phyloP scores from a whole-genome alignment of 2,113 vertebrate genomes.

The Amazona vittata region DNA sequence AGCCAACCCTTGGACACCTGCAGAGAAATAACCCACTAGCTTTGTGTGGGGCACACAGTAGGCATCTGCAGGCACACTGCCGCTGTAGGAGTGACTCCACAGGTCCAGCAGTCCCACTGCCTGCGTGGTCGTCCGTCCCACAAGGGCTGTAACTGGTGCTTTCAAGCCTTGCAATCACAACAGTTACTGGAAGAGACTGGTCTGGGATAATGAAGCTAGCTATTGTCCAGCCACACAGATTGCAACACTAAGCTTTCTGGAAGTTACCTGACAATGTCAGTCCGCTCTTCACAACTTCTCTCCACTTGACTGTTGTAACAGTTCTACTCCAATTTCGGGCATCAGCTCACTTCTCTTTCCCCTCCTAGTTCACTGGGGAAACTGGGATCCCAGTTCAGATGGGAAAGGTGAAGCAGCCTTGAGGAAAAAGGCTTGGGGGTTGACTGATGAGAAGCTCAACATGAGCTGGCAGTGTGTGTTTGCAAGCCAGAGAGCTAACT shows the following conservation, averaged over 20 bases:
- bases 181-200: neutral
- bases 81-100: neutral
- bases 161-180: neutral
- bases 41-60: neutral
- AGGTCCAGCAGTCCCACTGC: too few relatives aligned
- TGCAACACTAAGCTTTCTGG: neutral
- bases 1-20: neutral
- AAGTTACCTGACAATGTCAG: neutral
- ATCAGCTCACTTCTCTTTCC: neutral
- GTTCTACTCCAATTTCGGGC: neutral
- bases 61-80: rapidly evolving
- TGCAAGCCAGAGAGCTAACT: neutral
- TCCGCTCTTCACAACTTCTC: neutral
- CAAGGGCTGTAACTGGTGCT: neutral
- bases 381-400: neutral
- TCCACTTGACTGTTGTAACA: neutral
- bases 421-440: neutral
- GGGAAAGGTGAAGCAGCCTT: neutral
- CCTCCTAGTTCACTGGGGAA: neutral
- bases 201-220: neutral
- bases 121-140: neutral
- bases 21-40: neutral
- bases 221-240: neutral
- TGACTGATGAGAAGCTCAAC: neutral
- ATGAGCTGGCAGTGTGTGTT: neutral